Percentiles rank a stretch among this genome's conserved stretches.
Conservation (phyloP, 1,140 invertebrate genomes). For the Marisa cornuarietis region DNA sequence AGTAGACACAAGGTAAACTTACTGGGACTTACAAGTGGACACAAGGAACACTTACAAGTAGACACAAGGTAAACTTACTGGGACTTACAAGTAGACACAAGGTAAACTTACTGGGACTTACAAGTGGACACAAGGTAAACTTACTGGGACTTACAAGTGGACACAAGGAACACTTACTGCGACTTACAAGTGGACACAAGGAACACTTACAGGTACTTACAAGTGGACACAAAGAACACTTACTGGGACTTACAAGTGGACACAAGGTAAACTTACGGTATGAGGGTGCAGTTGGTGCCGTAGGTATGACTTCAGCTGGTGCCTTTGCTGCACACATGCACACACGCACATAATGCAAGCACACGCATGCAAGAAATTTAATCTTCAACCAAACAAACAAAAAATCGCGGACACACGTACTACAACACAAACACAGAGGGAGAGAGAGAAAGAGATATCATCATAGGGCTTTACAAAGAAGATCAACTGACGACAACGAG, state of each 20-base stretch:
- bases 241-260: not conserved
- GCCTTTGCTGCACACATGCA: not conserved
- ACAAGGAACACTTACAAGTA: no score
- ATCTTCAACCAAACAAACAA: no score
- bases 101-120: not conserved
- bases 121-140: not conserved
- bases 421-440: no score
- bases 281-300: constrained; percentile 9
- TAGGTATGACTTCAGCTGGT: no score
- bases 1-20: not conserved
- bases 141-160: not conserved
- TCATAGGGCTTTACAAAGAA: no score
- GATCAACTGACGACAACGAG: no score
- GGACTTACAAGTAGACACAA: not conserved
- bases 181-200: not conserved
- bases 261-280: not conserved
- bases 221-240: not conserved
- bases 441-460: no score
- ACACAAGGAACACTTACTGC: not conserved
- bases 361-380: not conserved
- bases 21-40: not conserved
- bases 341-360: not conserved
- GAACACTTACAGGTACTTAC: not conserved
- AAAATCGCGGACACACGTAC: no score
- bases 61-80: no score